A percentile compares a stretch with the other conserved stretches of the same genome.
Conservation (phyloP, 2,113 vertebrate species). For the Petromus typicus region DNA sequence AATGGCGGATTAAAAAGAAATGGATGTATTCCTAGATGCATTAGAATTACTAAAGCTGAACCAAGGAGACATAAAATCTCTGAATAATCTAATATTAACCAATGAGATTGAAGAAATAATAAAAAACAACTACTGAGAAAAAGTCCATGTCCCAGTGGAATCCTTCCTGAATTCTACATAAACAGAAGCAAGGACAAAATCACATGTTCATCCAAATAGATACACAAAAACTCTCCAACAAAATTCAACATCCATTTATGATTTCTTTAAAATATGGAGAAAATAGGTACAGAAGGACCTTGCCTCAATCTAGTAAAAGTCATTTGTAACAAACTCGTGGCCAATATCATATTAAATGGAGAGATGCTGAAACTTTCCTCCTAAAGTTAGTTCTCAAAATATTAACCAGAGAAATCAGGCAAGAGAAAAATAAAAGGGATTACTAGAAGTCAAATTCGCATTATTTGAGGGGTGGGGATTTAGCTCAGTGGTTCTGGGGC, state of each 20-base stretch:
- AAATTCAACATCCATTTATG: background rate
- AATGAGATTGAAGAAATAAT: background rate
- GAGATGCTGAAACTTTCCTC: too few species aligned
- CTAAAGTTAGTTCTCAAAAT: too few species aligned
- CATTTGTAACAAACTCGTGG: background rate
- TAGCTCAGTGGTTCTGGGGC: too few species aligned
- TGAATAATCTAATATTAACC: background rate
- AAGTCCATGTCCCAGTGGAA: background rate
- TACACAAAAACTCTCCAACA: background rate
- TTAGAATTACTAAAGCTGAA: background rate
- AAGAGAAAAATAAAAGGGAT: too few species aligned
- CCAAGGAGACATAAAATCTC: background rate
- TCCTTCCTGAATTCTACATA: background rate
- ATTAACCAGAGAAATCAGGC: too few species aligned
- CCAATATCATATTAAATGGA: too few species aligned
- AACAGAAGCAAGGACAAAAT: background rate
- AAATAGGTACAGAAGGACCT: background rate
- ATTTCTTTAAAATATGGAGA: background rate
- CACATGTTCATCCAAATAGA: background rate
- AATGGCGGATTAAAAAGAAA: background rate
- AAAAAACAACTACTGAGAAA: background rate
- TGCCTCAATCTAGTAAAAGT: background rate
- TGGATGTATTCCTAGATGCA: background rate
- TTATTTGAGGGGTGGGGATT: too few species aligned
- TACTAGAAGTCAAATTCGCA: background rate